Evolutionary conservation across 2,113 vertebrate genomes (phyloP), one percentile per base, ranked within the genome.

Genomic region (Hyperoodon ampullatus): DNA sequence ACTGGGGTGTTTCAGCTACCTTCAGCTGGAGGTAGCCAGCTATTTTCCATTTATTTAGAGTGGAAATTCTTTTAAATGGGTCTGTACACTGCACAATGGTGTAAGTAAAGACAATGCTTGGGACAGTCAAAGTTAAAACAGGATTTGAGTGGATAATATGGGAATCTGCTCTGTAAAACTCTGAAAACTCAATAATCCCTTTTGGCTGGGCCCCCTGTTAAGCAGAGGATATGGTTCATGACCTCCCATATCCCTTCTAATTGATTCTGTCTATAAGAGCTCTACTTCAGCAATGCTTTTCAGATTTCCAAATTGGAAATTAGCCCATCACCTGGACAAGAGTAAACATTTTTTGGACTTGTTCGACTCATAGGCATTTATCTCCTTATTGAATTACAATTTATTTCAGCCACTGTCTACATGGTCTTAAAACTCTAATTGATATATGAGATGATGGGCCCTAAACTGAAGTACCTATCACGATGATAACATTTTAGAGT

Each of bases 251-350:
- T 44, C 39, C 33, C 35, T 97, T 96, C 88, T 84, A 30, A 78
- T 28, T 87, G 42, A 84, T 15, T 93, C 77, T 92, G 14, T 93
- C 16, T 80, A 8, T 33, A 74, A 80, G 18, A 60, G 28, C n/a
- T 55, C 47, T 86, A 55, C 92, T 44, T 87, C 30, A 44, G 47
- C 23, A 89, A 85, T 88, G 50, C 0, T 91, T 97, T 96, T 74
- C 80, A 93, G 39, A 92, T 90, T 92, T 66, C 84, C 24, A 84
- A 81, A 77, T 35, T 92, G 86, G 30, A 97, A 96, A 95, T 44
- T 3, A 96, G 35, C 42, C 78, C 30, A 90, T 82, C 77, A 85
- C 39, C 55, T 93, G 63, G n/a, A n/a, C 19, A 66, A 96, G 39
- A 65, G 42, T n/a, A 96, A 95, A 65, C 78, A 53, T 68, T 92